Evolutionary conservation across 2,888 invertebrate genomes (phyloP).

Genomic region (Teleiodes luculella): DNA sequence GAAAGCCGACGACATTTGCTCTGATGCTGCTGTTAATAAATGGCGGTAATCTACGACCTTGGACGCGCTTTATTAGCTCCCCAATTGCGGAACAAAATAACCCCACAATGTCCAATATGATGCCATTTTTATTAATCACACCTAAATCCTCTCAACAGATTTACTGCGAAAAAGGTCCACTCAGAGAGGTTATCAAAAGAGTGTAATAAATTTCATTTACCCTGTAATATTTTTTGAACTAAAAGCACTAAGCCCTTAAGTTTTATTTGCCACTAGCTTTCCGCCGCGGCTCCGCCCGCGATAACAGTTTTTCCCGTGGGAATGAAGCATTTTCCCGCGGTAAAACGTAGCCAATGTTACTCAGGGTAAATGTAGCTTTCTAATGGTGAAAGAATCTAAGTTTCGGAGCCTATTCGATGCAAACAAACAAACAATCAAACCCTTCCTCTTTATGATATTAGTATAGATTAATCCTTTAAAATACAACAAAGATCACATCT

Average conservation of each 20-base stretch:
- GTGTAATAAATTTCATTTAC: conserved; percentile 12
- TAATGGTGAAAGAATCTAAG: no score
- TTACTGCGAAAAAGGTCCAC: neutral
- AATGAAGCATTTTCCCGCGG: no score
- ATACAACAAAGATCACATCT: conserved; percentile 24
- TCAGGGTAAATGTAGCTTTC: no score
- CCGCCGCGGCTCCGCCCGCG: no score
- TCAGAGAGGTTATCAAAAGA: conserved; percentile 6
- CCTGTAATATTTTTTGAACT: conserved; percentile 8
- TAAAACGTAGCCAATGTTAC: no score
- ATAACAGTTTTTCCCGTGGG: no score
- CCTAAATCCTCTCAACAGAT: neutral
- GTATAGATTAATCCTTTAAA: conserved; percentile 24
- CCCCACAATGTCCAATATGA: neutral
- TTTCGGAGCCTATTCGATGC: no score
- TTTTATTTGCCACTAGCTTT: conserved; percentile 20
- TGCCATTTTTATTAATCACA: conserved; percentile 5
- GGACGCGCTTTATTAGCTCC: conserved; percentile 22
- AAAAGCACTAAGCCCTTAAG: conserved; percentile 10
- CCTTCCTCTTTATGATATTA: no score
- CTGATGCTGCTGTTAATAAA: conserved; percentile 37
- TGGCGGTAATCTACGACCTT: conserved; percentile 26
- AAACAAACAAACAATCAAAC: no score
- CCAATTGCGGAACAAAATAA: neutral
- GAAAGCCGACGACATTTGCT: conserved; percentile 34